Base-by-base conservation (phyloP, 2,888 invertebrate species). In the Eilema sororculum region DNA sequence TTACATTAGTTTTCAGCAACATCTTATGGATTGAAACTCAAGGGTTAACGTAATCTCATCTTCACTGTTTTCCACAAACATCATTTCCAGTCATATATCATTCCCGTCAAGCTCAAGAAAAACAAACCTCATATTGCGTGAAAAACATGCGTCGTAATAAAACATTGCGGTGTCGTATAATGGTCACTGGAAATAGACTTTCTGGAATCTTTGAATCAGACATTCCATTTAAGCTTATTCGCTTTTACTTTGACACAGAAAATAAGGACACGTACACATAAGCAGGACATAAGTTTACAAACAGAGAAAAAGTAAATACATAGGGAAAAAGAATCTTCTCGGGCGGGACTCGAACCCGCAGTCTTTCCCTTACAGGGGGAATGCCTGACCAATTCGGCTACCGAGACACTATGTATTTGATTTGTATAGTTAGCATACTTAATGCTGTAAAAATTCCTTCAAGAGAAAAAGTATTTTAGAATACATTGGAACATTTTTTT, bases 131-230 rank as follows among this genome's bases (percentile, higher is more conserved):
- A 67, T 69, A 65, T 57, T 69, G 61, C 72, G 56, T 69, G 28
- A 69, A 68, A 66, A 68, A 72, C 68, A 73, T 71, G 46, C 70
- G 66, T 52, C 37, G 56, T 69, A 72, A 65, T 71, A 72, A 71
- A 68, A 37, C 64, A 70, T 62, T 63, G 24, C 37, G 16, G 65
- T 57, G 65, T 22, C 58, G 69, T 68, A 71, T 56, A 73, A 64
- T 60, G 67, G 65, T 60, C 62, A 59, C 71, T 30, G 25, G 63
- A 70, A 76, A 77, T 72, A 69, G 67, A 63, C 71, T 59, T 63
- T 63, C 57, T 16, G 22, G 59, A 71, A 69, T 69, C 59, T 28
- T 63, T n/a, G 16, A 71, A 65, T 57, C 72, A 30, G 52, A 63
- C 28, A n/a, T 46, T 67, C 25, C 60, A 46, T 75, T 68, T 72